These are phyloP conservation scores for Autographa gamma DNA, from an alignment of 2,888 invertebrate species.

Conservation along the genomic window DNA sequence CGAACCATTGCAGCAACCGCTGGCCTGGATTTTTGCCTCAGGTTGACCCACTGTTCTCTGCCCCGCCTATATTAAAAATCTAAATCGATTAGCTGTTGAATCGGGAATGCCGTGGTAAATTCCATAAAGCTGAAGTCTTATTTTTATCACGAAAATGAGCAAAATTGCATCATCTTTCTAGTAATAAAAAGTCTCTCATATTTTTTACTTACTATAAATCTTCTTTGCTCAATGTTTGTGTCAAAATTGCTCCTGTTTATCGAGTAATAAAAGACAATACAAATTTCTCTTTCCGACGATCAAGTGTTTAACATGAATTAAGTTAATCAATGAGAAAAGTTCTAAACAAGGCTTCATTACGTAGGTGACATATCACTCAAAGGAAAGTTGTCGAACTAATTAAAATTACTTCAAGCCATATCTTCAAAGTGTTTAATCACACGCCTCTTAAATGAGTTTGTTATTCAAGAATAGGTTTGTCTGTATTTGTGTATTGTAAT, in stretches of 20 bases:
- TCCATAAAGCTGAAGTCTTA: neutral
- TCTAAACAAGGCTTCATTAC: slow-evolving; percentile 7
- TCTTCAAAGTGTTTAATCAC: slow-evolving; percentile 39
- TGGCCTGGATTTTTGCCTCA: neutral
- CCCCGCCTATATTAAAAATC: neutral
- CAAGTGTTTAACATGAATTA: neutral
- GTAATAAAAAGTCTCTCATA: too few species aligned
- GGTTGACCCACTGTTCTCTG: neutral
- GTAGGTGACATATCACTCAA: slow-evolving; percentile 8
- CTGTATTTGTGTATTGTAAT: slow-evolving; percentile 24
- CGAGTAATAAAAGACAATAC: too few species aligned
- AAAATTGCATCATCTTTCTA: too few species aligned
- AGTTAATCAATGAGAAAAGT: neutral
- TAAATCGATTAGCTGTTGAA: slow-evolving; percentile 6
- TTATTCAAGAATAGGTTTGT: slow-evolving; percentile 28
- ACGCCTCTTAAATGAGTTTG: slow-evolving; percentile 37
- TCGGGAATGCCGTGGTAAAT: neutral
- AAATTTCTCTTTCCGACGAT: neutral
- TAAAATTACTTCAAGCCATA: slow-evolving; percentile 42
- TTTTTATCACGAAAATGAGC: too few species aligned
- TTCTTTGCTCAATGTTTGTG: too few species aligned
- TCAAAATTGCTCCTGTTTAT: too few species aligned
- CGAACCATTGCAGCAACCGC: neutral
- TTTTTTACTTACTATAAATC: too few species aligned
- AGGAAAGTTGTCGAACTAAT: slow-evolving; percentile 39